Evolutionary conservation across 2,888 invertebrate genomes (phyloP), one percentile per base, ranked within the genome.

Genomic region (Eubasilissa splendida): DNA sequence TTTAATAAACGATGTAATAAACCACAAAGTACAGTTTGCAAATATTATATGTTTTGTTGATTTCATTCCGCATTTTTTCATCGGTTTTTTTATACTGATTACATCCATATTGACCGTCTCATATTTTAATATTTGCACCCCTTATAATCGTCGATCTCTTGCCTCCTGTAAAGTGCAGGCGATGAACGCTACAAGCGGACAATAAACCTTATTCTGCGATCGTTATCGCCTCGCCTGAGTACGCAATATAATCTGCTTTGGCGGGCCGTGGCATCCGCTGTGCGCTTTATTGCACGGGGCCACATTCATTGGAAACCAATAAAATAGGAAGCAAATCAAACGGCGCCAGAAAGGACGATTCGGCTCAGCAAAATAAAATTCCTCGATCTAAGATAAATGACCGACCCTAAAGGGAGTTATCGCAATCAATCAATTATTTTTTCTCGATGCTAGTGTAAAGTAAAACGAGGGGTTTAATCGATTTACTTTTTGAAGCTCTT

Each of bases 221-320:
- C 82, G 82, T 82, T 82, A 79, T 82, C 82, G 79, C 76, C 76
- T 14, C 22, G 73, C 52, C 71, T 68, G 80, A 75, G 77, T 75
- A 77, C 79, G 82, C 80, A 74, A 71, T 82, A 77, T 79, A 79
- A 79, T 71, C 80, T 71, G 75, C 53, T 66, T 54, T 10, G 14
- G 75, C 70, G 79, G 65, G 63, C 70, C 53, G 54, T 31, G 77
- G 76, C 77, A 80, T 80, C 77, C 52, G 76, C 76, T 50, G 12
- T 77, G 70, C 71, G 80, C 58, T 81, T 79, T 81, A 79, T 81
- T 76, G 65, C 59, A 73, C 52, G 22, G 66, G 74, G 52, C 68
- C 14, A 12, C 68, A 52, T 74, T 63, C 76, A 76, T 74, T 42
- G 74, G 54, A 52, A 63, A 63, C 74, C 79, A 65, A 79, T 79